Base-by-base conservation (phyloP, 2,113 vertebrate genomes). In the Beaufortia kweichowensis region DNA sequence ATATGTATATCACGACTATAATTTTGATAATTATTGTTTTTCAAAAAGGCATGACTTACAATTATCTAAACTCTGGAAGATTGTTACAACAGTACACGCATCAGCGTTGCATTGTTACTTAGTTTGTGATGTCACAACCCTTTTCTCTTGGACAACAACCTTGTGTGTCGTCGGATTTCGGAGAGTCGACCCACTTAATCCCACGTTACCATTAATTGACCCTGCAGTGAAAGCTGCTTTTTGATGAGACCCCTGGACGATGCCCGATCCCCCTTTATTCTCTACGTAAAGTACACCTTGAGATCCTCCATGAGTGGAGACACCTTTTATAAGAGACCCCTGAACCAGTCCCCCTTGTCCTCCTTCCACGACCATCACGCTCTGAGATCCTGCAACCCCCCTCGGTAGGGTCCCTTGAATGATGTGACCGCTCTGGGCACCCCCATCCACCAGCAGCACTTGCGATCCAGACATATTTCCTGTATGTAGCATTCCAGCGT, bases 361-460 rank as follows among this genome's bases (percentile, higher is more conserved):
- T 56, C 78, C 86, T 57, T 84, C 84, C 1, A 87, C 17, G 19
- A 86, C 17, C 66, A 90, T 1, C n/a, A 86, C 19, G n/a, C 61
- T 82, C 61, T 87, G 85, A 76, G 86, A 85, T 73, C 84, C 81
- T 2, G 77, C 69, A 9, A 79, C 69, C 10, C 64, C 82, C 74
- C 60, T 3, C 33, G 68, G 73, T 35, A 86, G 78, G 14, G 85
- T 81, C 5, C 85, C 86, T 23, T 83, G 84, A 5, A 84, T 8
- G 14, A 85, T 55, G 46, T 86, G 83, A 31, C 75, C 77, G 21
- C 69, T 64, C 19, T 41, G 69, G 17, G 55, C 26, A 21, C 79
- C 76, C 70, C 83, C 67, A 15, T 89, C 88, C 19, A 90, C 46
- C 4, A 91, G 29, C 75, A 90, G 33, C 77, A 91, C 63, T 69